Evolutionary conservation across 1,140 invertebrate species (phyloP).

Genomic region (Aphelenchoides avenae): DNA sequence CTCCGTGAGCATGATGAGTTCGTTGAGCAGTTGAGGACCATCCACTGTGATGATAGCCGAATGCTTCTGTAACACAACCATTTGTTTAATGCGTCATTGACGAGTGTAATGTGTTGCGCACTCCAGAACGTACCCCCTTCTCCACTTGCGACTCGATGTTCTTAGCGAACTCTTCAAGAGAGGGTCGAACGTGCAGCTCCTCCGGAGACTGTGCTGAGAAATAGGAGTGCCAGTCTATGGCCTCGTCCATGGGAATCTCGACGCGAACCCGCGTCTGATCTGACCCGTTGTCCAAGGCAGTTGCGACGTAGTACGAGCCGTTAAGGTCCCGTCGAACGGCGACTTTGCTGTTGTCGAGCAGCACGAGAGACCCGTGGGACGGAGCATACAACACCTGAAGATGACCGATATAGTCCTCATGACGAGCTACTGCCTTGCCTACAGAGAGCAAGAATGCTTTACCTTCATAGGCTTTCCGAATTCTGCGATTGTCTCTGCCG

Average conservation of each 20-base stretch:
- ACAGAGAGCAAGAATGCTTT: too few species aligned
- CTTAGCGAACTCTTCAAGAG: conserved; percentile 9
- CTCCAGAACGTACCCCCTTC: too few species aligned
- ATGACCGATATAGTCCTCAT: too few species aligned
- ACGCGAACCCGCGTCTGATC: not conserved
- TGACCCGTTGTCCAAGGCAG: not conserved
- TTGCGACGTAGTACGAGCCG: conserved; percentile 7
- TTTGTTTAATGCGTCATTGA: too few species aligned
- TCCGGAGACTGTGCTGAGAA: not conserved
- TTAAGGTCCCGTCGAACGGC: conserved; percentile 21
- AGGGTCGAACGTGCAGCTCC: not conserved
- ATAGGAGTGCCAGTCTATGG: not conserved
- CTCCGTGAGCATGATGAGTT: conserved; percentile 6
- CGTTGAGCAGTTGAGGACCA: too few species aligned
- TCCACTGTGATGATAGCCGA: too few species aligned
- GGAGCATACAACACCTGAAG: too few species aligned
- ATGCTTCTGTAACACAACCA: too few species aligned
- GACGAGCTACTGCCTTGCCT: too few species aligned
- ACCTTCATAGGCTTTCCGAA: too few species aligned
- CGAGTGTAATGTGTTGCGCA: too few species aligned
- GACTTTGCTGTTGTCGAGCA: conserved; percentile 4
- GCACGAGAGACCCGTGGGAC: conserved; percentile 6
- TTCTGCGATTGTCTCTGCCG: too few species aligned
- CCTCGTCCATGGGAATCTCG: conserved; percentile 1
- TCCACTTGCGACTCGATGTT: not conserved